These are phyloP conservation scores for Perognathus longimembris DNA, from an alignment of 2,113 vertebrate genomes.

Conservation along the genomic window DNA sequence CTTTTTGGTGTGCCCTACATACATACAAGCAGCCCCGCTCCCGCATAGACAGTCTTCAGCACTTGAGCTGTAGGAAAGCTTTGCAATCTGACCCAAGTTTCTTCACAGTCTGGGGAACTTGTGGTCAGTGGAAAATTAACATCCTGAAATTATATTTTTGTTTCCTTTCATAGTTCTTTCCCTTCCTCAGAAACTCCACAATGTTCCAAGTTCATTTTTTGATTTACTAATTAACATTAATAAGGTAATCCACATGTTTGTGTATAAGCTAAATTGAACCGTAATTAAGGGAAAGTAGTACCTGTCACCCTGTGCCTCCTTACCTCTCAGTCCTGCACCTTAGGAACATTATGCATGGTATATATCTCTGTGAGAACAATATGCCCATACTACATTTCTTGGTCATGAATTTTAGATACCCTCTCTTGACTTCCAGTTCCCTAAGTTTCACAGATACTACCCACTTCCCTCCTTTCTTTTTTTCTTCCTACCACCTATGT, in stretches of 20 bases:
- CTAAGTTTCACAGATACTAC: no score
- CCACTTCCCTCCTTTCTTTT: no score
- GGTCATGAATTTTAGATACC: no score
- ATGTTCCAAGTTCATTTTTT: constrained; percentile 42
- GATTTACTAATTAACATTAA: constrained; percentile 32
- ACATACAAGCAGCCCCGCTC: constrained; percentile 75
- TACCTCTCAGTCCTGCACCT: not conserved
- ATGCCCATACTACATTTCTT: no score
- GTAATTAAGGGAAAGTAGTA: not conserved
- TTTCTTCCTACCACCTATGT: no score
- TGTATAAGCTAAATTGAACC: not conserved
- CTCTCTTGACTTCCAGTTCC: no score
- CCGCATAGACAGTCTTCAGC: constrained; percentile 62
- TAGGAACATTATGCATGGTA: not conserved
- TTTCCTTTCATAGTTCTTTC: constrained; percentile 61
- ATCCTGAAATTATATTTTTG: constrained; percentile 50
- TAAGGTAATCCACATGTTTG: not conserved
- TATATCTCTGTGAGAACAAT: no score
- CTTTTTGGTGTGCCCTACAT: constrained; percentile 70
- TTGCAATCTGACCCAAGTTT: not conserved
- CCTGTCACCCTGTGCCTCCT: not conserved
- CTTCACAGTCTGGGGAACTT: constrained; percentile 45
- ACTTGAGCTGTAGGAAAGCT: constrained; percentile 69
- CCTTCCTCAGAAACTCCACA: not conserved
- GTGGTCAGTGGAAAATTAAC: not conserved